These are phyloP conservation scores for Anadara kagoshimensis DNA, from an alignment of 1,140 invertebrate genomes.

Conservation along the genomic window DNA sequence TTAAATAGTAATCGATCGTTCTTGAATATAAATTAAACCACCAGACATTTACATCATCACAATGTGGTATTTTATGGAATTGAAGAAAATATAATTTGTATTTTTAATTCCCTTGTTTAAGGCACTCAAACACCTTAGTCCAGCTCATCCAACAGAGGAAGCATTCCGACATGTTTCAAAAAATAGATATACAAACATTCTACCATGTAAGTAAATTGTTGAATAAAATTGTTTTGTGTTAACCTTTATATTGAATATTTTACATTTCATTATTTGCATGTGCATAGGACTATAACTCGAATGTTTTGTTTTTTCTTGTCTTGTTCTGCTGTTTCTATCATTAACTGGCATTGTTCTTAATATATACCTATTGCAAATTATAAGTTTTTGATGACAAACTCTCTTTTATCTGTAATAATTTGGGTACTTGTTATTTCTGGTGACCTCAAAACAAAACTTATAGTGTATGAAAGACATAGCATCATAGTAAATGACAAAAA, in stretches of 20 bases:
- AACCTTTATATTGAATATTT: background rate
- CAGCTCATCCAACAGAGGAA: slow-evolving; percentile 35
- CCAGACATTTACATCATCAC: no score
- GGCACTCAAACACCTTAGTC: slow-evolving; percentile 50
- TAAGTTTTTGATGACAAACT: no score
- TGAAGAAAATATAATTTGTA: no score
- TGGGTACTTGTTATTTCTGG: no score
- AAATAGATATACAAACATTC: slow-evolving; percentile 68
- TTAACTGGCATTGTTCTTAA: background rate
- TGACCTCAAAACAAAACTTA: no score
- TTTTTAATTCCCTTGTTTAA: slow-evolving; percentile 20
- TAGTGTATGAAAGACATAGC: no score
- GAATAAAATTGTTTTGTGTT: background rate
- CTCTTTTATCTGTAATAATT: no score
- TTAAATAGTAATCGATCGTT: no score
- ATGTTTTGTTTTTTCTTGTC: background rate
- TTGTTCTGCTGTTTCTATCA: background rate
- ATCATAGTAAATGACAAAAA: no score
- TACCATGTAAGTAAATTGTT: slow-evolving; percentile 61
- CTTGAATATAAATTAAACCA: no score
- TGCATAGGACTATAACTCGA: background rate
- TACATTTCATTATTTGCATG: background rate
- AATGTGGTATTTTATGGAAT: no score
- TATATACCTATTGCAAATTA: background rate
- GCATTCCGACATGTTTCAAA: slow-evolving; percentile 51